Base-by-base conservation (phyloP, 2,888 invertebrate species). In the Hymenopus coronatus region DNA sequence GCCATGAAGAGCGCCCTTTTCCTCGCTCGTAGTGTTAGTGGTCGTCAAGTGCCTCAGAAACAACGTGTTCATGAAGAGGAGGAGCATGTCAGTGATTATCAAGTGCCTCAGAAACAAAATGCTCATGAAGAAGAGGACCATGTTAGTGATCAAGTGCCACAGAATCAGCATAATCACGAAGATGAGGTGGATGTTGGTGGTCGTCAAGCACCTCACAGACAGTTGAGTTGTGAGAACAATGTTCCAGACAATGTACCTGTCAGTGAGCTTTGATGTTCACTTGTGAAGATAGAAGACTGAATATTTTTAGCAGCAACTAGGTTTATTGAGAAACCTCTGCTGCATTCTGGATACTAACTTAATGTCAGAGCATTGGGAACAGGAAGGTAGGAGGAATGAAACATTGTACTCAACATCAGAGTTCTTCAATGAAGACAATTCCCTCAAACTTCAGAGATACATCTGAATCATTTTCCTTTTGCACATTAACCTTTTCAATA, bases 1-100 rank as follows among this genome's bases (percentile, higher is more conserved):
- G 85, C 85, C 85, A 85, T 85, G 85, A 85, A 85, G 33, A 28
- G 85, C 12, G 85, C 85, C 27, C 14, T 85, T 12, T 85, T 85
- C 28, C 40, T 85, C 2, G 85, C 85, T 46, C 40, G 85, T n/a
- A 46, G 27, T 46, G 85, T 85, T 54, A 85, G 85, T 14, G 20
- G 54, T 20, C 54, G 54, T 70, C 54, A 70, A 25, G 14, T 70
- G 1, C 54, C 54, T 70, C 54, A 70, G 20, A 70, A 6, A 70
- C 54, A 70, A 70, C 54, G 54, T 70, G 54, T 1, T 15, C 54
- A 20, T 70, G 54, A 70, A 0, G 54, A 20, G 2, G 54, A 70
- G 54, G 20, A 54, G 1, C 54, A 70, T 20, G 54, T 25, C 54
- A 85, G 54, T 6, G 20, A 15, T 15, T 15, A 25, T 70, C 54